Evolutionary conservation across 2,797 vertebrate species (phyloP).

Genomic region (Acanthurus leucopareius): DNA sequence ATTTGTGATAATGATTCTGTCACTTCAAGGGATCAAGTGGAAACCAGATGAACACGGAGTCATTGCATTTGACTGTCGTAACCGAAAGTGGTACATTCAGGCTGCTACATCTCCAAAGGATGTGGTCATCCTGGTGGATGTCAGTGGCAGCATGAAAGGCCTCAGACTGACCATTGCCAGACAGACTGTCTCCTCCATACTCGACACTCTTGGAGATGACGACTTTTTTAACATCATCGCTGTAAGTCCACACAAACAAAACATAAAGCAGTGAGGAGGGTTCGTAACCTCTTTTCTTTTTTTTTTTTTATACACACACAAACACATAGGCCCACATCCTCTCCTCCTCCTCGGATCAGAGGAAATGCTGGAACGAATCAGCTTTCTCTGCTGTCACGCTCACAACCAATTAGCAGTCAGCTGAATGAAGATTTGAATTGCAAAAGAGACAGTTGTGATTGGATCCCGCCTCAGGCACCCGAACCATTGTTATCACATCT

Average conservation of each 20-base stretch:
- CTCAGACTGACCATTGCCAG: slow-evolving; percentile 96
- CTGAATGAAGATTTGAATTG: slow-evolving; percentile 82
- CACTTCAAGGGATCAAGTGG: slow-evolving; percentile 94
- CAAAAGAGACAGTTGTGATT: slow-evolving; percentile 78
- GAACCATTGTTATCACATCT: slow-evolving; percentile 78
- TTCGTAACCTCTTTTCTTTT: slow-evolving; percentile 6
- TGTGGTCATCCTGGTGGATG: slow-evolving; percentile 96
- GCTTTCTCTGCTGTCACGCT: slow-evolving; percentile 72
- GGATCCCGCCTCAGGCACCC: slow-evolving; percentile 69
- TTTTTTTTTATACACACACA: slow-evolving; percentile 26
- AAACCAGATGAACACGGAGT: slow-evolving; percentile 97
- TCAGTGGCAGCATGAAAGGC: slow-evolving; percentile 99
- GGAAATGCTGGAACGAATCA: slow-evolving; percentile 72
- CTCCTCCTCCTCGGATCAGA: slow-evolving; percentile 56
- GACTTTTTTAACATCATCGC: slow-evolving; percentile 99
- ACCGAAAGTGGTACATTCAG: slow-evolving; percentile 99
- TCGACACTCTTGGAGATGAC: slow-evolving; percentile 97
- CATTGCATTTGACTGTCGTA: slow-evolving; percentile 98
- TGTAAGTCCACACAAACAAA: slow-evolving; percentile 83
- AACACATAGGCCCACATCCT: slow-evolving; percentile 17
- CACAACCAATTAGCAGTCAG: slow-evolving; percentile 75
- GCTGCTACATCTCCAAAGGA: slow-evolving; percentile 98
- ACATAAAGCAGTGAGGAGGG: slow-evolving; percentile 7
- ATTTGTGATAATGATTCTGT: slow-evolving; percentile 6
- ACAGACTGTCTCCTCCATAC: slow-evolving; percentile 97